These are phyloP conservation scores for Tyrophagus putrescentiae DNA, from an alignment of 1,140 invertebrate species.

Conservation along the genomic window DNA sequence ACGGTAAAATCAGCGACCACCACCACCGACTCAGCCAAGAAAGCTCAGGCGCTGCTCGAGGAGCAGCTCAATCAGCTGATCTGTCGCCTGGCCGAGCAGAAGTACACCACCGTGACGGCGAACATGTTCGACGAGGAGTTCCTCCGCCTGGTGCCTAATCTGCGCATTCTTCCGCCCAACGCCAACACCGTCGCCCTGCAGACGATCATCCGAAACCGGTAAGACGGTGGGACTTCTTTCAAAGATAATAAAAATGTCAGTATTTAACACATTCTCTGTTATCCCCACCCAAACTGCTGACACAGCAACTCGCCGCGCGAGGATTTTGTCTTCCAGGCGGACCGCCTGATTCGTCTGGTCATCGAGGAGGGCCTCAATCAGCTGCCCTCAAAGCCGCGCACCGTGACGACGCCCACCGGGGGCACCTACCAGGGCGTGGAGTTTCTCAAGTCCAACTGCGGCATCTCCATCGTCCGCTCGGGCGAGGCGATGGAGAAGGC, in stretches of 20 bases:
- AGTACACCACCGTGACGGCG: neutral
- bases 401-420: slow-evolving; percentile 81
- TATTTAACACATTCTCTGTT: neutral
- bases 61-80: neutral
- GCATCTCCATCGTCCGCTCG: slow-evolving; percentile 83
- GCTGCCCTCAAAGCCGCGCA: slow-evolving; percentile 73
- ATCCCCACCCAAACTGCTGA: slow-evolving; percentile 15
- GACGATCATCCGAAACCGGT: slow-evolving; percentile 87
- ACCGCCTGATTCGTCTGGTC: slow-evolving; percentile 59
- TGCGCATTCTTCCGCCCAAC: slow-evolving; percentile 48
- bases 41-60: neutral
- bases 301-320: slow-evolving; percentile 66
- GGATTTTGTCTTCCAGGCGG: slow-evolving; percentile 31
- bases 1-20: neutral
- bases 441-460: slow-evolving; percentile 91
- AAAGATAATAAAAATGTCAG: neutral
- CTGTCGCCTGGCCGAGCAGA: neutral
- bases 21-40: neutral
- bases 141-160: neutral
- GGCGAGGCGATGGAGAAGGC: slow-evolving; percentile 96
- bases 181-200: slow-evolving; percentile 82
- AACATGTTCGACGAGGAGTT: slow-evolving; percentile 1
- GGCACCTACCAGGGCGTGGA: slow-evolving; percentile 69
- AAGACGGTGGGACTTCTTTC: slow-evolving; percentile 32
- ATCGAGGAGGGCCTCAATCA: slow-evolving; percentile 98